Conservation (phyloP, 2,797 vertebrate species). For the Chaetophractus vellerosus region DNA sequence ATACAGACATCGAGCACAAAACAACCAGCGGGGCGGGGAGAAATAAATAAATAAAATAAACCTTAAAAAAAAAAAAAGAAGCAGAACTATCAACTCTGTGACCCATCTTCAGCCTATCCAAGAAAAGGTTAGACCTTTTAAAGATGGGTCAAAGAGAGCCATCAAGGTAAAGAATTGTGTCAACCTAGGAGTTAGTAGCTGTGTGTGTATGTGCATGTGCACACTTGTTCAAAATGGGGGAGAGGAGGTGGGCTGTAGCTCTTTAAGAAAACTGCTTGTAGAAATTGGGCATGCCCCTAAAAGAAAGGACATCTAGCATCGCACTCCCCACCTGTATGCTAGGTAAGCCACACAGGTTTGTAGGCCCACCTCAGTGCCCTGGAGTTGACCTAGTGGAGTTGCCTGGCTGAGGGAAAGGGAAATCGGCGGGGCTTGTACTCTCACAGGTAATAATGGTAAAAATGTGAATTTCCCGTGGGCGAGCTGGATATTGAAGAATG, state of each 20-base stretch:
- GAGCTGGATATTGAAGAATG: neutral
- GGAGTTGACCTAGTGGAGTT: neutral
- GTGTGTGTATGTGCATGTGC: neutral
- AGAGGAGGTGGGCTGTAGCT: neutral
- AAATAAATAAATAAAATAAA: too few relatives aligned
- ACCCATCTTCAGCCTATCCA: neutral
- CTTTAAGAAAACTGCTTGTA: neutral
- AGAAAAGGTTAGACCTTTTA: neutral
- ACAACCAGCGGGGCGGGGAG: too few relatives aligned
- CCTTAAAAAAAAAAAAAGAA: too few relatives aligned
- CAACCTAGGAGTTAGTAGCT: neutral
- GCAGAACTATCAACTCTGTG: neutral
- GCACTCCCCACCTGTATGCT: neutral
- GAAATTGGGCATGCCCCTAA: neutral
- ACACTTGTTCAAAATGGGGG: rapidly evolving
- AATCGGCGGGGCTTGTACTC: neutral
- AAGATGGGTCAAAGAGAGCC: neutral
- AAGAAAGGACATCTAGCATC: neutral
- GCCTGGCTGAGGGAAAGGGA: neutral
- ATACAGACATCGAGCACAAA: too few relatives aligned
- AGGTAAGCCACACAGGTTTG: neutral
- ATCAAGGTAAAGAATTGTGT: neutral
- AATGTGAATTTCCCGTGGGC: neutral
- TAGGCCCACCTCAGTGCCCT: neutral
- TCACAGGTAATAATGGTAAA: neutral